A percentile compares a stretch with the other conserved stretches of the same genome.
These are phyloP conservation scores for Platichthys stellatus DNA, from an alignment of 2,113 vertebrate genomes.

Conservation along the genomic window DNA sequence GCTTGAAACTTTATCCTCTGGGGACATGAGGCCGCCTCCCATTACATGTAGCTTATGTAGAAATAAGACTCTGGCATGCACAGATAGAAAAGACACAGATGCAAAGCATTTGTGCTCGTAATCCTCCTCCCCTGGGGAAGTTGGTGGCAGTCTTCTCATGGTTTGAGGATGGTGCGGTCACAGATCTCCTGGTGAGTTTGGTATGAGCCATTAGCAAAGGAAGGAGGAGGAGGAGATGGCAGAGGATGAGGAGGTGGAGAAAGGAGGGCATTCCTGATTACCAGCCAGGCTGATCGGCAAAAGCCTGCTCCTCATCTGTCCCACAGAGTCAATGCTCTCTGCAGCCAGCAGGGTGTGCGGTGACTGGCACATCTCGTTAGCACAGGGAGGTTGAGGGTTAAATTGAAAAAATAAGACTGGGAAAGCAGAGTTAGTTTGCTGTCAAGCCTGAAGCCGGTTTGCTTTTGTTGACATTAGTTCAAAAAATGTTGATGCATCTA, in stretches of 20 bases:
- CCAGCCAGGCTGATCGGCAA: constrained; percentile 80
- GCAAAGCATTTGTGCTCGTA: constrained; percentile 61
- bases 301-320: constrained; percentile 75
- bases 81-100: constrained; percentile 55
- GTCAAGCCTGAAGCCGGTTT: constrained; percentile 36
- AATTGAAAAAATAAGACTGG: constrained; percentile 71
- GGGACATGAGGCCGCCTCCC: constrained; percentile 25
- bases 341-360: constrained; percentile 78
- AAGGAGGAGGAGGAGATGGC: constrained; percentile 42
- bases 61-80: constrained; percentile 46
- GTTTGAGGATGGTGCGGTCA: constrained; percentile 71
- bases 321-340: constrained; percentile 67
- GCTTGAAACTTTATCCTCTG: constrained; percentile 33
- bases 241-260: constrained; percentile 57
- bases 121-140: constrained; percentile 62
- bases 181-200: constrained; percentile 79
- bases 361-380: constrained; percentile 82
- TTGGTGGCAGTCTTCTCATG: constrained; percentile 66
- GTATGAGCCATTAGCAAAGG: constrained; percentile 75
- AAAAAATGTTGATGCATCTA: constrained; percentile 31
- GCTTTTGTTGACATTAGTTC: constrained; percentile 10
- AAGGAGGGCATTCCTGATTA: constrained; percentile 80
- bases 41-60: constrained; percentile 38
- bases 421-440: constrained; percentile 36
- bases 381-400: constrained; percentile 50